Evolutionary conservation across 1,140 invertebrate species (phyloP), one percentile per base, ranked within the genome.

Genomic region (Cyphomyrmex costatus): DNA sequence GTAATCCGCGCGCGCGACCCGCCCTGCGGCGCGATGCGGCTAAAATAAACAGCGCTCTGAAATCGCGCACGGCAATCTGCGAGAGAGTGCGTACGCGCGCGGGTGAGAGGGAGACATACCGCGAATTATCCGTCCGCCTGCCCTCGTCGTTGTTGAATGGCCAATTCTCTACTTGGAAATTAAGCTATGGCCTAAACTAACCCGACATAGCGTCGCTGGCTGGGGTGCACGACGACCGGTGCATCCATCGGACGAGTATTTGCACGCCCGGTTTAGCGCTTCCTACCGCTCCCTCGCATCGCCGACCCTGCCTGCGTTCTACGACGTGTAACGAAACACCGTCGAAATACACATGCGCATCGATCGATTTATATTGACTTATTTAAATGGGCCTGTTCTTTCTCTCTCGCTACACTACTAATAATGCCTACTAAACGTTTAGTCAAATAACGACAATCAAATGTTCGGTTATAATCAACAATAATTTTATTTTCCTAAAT

Each of bases 141-240:
- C 27, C 77, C 77, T 42, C 46, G 27, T 14, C 49, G 56, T 65
- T 46, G 73, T 71, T 30, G 16, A 33, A 70, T 27, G 27, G 46
- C 46, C 74, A 77, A 86, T 87, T 86, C 60, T 77, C 85, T 61
- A 65, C 61, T 77, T 78, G 84, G 85, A 68, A 79, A 87, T 87
- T 87, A 71, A 85, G 85, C 58, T 61, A 65, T 42, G 65, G 58
- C 78, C 61, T 63, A 65, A 86, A 86, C 85, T 73, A 49, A 49
- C 58, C 74, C 58, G 68, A 58, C 49, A 19, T 70, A 58, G 58
- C 71, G 42, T 51, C 49, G 51, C 56, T 14, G 24, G 70, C 56
- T 33, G 46, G 70, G 53, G 33, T 19, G 21, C 61, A 65, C 63
- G 61, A 33, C 51, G 53, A 27, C 68, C 51, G 21, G 30, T 51